These are phyloP conservation scores for Lasioglossum lativentre DNA, from an alignment of 2,888 invertebrate genomes.

Conservation along the genomic window DNA sequence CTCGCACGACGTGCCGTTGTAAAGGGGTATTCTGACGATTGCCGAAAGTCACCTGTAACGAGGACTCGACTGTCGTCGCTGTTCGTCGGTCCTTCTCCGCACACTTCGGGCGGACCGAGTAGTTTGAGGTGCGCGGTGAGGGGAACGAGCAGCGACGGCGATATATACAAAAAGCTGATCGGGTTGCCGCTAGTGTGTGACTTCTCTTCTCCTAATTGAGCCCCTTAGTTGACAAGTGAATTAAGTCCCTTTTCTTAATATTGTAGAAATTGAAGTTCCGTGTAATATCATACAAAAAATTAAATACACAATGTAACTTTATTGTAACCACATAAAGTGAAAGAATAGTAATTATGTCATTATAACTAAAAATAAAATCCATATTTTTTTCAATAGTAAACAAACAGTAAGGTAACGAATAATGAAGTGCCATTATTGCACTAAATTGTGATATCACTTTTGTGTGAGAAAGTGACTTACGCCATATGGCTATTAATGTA, in stretches of 20 bases:
- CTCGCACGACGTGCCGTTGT: too few species aligned
- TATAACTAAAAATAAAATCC: neutral
- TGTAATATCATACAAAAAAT: neutral
- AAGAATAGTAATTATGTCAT: neutral
- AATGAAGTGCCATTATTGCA: neutral
- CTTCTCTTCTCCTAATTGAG: too few species aligned
- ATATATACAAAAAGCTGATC: too few species aligned
- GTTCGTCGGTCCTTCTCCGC: too few species aligned
- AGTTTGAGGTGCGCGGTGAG: too few species aligned
- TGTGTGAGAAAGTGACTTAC: neutral
- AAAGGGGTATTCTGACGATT: too few species aligned
- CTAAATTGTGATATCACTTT: neutral
- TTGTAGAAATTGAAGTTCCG: neutral
- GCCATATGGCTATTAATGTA: neutral
- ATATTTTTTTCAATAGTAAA: neutral
- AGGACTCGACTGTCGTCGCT: too few species aligned
- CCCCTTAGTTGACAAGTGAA: neutral
- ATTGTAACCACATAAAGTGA: neutral
- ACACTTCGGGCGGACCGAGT: too few species aligned
- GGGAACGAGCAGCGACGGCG: too few species aligned
- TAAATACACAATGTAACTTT: neutral
- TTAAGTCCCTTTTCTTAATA: conserved; percentile 1
- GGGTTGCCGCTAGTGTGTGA: too few species aligned
- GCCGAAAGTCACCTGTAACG: too few species aligned
- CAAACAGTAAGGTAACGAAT: neutral